Percentiles rank a stretch among this genome's conserved stretches.
phyloP scores from a whole-genome alignment of 2,888 invertebrate genomes.

The Meiosimyza platycephala region DNA sequence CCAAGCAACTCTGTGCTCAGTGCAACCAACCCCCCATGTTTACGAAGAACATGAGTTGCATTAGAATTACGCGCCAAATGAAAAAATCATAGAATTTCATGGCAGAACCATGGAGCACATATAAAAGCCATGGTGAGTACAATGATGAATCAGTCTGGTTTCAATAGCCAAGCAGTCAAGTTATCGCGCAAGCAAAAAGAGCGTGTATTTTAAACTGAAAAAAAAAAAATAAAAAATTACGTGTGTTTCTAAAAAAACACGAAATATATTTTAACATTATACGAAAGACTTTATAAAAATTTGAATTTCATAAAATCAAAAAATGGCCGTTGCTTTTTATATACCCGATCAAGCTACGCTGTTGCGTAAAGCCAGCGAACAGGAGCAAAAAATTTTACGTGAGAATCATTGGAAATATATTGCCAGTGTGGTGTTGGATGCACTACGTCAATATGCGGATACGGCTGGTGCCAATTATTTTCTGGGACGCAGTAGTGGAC shows the following conservation, averaged over 20 bases:
- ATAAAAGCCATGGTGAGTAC: constrained; percentile 44
- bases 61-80: constrained; percentile 31
- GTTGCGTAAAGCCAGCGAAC: constrained; percentile 58
- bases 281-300: constrained; percentile 3
- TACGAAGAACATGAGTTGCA: neutral
- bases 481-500: constrained; percentile 33
- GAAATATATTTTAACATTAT: constrained; percentile 9
- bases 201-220: constrained; percentile 17
- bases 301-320: constrained; percentile 18
- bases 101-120: constrained; percentile 21
- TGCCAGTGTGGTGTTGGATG: constrained; percentile 54
- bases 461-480: constrained; percentile 5
- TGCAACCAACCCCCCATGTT: too few species aligned
- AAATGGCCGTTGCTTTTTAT: constrained; percentile 63
- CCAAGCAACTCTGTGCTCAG: neutral
- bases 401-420: constrained; percentile 57
- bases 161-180: constrained; percentile 42
- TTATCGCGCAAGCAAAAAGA: constrained; percentile 37
- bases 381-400: constrained; percentile 58
- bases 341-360: constrained; percentile 62
- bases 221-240: constrained; percentile 31
- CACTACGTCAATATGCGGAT: constrained; percentile 53
- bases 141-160: constrained; percentile 44
- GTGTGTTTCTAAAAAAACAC: neutral
- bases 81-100: constrained; percentile 15